Evolutionary conservation across 2,888 invertebrate species (phyloP).

Genomic region (Lobophora halterata): DNA sequence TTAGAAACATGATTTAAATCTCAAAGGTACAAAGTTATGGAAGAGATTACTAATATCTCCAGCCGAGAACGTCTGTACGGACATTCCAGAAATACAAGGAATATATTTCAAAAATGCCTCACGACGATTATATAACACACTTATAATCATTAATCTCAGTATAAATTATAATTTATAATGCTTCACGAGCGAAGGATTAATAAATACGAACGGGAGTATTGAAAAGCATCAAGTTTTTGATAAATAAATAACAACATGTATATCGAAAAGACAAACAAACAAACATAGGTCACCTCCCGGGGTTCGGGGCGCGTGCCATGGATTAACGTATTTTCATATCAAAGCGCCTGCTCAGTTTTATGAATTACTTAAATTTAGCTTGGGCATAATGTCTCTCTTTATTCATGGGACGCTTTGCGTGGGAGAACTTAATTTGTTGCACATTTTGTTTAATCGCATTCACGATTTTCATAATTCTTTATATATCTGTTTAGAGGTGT

Average conservation of each 20-base stretch:
- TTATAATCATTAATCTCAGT: constrained; percentile 63
- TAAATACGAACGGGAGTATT: constrained; percentile 66
- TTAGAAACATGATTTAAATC: constrained; percentile 27
- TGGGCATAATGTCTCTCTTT: constrained; percentile 68
- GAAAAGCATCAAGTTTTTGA: constrained; percentile 66
- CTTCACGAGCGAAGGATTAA: constrained; percentile 51
- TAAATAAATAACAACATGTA: constrained; percentile 69
- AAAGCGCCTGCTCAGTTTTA: constrained; percentile 72
- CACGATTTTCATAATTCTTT: constrained; percentile 59
- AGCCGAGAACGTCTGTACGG: constrained; percentile 37
- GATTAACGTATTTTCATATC: constrained; percentile 79
- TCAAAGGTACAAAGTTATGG: constrained; percentile 26
- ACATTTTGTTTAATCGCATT: constrained; percentile 67
- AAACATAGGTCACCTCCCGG: constrained; percentile 62
- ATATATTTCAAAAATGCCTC: constrained; percentile 51
- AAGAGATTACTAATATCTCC: constrained; percentile 27
- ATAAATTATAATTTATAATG: constrained; percentile 69
- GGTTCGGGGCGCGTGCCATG: constrained; percentile 67
- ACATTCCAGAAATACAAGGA: constrained; percentile 56
- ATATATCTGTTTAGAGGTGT: constrained; percentile 37
- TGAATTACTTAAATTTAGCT: constrained; percentile 70
- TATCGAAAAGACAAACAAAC: constrained; percentile 60
- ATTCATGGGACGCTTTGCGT: constrained; percentile 64
- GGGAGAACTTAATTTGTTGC: constrained; percentile 77
- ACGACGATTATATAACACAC: constrained; percentile 62